These are phyloP conservation scores for Epizoanthus ramosus DNA, from an alignment of 92 coral and sea anemone species.

Conservation along the genomic window DNA sequence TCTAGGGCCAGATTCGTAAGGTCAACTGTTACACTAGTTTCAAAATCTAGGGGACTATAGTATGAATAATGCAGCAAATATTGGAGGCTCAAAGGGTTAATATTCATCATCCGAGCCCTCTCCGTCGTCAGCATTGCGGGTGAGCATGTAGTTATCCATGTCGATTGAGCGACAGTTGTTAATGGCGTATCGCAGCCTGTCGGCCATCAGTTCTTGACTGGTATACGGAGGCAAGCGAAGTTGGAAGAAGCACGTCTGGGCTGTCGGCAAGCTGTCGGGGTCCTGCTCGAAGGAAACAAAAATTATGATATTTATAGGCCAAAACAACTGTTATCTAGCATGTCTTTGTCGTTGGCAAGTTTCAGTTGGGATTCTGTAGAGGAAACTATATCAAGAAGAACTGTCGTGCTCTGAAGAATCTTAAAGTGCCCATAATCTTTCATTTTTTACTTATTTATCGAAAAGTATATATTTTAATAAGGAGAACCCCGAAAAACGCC, in stretches of 20 bases:
- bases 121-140: conserved; percentile 76
- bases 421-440: too few species aligned
- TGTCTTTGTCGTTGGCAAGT: conserved; percentile 85
- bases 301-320: neutral
- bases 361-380: conserved; percentile 71
- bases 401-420: conserved; percentile 74
- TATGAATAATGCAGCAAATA: too few species aligned
- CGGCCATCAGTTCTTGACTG: conserved; percentile 75
- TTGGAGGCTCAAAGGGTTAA: neutral
- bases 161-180: conserved; percentile 91
- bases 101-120: conserved; percentile 75
- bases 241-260: conserved; percentile 91
- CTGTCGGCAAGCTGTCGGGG: conserved; percentile 82
- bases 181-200: conserved; percentile 82
- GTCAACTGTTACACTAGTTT: too few species aligned
- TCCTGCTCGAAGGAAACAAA: conserved; percentile 48
- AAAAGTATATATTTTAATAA: too few species aligned
- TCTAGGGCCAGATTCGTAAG: too few species aligned
- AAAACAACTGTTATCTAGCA: conserved; percentile 18
- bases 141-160: conserved; percentile 89
- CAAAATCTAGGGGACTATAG: too few species aligned
- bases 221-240: conserved; percentile 86
- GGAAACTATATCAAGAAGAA: conserved; percentile 39
- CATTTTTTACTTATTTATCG: too few species aligned
- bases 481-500: too few species aligned